Evolutionary conservation across 2,888 invertebrate species (phyloP).

Genomic region (Megamerina dolium): DNA sequence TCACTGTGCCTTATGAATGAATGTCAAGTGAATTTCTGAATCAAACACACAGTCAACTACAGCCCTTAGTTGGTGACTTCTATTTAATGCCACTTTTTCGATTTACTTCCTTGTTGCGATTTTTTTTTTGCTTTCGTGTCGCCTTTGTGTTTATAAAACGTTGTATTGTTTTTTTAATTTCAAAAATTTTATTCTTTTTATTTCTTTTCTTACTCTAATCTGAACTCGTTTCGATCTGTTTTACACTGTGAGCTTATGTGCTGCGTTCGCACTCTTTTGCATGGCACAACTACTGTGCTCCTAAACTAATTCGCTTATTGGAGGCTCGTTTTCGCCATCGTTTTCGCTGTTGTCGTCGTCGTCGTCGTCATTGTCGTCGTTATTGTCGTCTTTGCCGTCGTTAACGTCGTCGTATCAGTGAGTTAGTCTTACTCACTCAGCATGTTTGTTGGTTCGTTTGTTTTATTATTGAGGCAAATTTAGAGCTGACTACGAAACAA

Average conservation of each 20-base stretch:
- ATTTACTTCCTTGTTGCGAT: too few relatives aligned
- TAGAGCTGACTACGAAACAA: too few relatives aligned
- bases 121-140: too few relatives aligned
- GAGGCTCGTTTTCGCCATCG: too few relatives aligned
- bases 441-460: not conserved
- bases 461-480: not conserved
- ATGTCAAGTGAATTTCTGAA: too few relatives aligned
- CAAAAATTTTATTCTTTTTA: slow-evolving; percentile 1
- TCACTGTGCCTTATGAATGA: too few relatives aligned
- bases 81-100: too few relatives aligned
- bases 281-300: slow-evolving; percentile 47
- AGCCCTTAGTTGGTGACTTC: too few relatives aligned
- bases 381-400: not conserved
- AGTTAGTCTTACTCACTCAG: not conserved
- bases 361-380: not conserved
- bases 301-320: slow-evolving; percentile 34
- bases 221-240: slow-evolving; percentile 25
- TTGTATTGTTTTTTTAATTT: not conserved
- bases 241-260: slow-evolving; percentile 36
- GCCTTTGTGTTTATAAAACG: not conserved
- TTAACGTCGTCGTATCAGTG: not conserved
- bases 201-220: not conserved
- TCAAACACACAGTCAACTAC: too few relatives aligned
- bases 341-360: not conserved
- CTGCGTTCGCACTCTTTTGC: slow-evolving; percentile 47